Percentiles rank a stretch among this genome's conserved stretches.
phyloP scores from a whole-genome alignment of 2,797 vertebrate species.

The Pteropus rufus region DNA sequence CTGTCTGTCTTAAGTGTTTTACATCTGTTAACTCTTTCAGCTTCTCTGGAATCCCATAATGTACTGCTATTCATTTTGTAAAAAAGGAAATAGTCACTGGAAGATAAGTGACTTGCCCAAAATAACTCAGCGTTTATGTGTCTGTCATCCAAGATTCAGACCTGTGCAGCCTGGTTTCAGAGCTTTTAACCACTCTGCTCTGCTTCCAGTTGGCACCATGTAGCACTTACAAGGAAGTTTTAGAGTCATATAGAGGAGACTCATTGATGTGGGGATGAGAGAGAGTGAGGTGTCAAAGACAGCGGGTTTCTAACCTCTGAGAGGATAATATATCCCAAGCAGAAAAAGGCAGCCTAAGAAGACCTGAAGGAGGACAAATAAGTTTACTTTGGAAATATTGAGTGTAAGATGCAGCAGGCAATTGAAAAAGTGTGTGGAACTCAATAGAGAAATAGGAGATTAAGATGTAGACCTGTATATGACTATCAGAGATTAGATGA shows the following conservation, averaged over 20 bases:
- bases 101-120: not conserved
- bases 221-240: not conserved
- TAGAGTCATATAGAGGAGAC: not conserved
- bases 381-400: not conserved
- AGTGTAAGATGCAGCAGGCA: not conserved
- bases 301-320: not conserved
- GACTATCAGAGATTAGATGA: constrained; percentile 19
- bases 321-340: not conserved
- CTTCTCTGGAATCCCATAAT: not conserved
- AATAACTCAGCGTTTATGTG: not conserved
- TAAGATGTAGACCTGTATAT: not conserved
- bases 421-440: not conserved
- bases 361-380: not conserved
- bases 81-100: not conserved
- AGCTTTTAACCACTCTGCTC: not conserved
- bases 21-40: not conserved
- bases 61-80: constrained; percentile 1
- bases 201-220: not conserved
- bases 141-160: not conserved
- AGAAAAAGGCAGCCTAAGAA: not conserved
- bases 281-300: not conserved
- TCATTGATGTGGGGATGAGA: not conserved
- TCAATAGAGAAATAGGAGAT: not conserved
- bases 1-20: not conserved
- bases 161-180: not conserved